Evolutionary conservation across 1,140 invertebrate species (phyloP).

Genomic region (Saccostrea echinata): DNA sequence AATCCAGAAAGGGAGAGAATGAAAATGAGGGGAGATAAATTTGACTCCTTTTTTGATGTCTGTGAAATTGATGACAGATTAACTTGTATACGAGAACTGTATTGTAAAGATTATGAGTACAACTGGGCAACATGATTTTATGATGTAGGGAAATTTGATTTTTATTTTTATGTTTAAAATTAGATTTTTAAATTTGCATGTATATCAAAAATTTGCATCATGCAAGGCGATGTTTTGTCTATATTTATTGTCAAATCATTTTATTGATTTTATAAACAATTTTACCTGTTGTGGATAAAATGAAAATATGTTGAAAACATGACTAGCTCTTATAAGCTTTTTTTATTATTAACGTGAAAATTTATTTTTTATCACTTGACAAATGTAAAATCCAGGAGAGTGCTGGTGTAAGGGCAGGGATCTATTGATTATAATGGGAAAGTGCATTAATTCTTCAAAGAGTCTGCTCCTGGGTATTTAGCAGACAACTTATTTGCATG

Average conservation of each 20-base stretch:
- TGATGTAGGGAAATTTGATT: background rate
- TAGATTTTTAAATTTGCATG: background rate
- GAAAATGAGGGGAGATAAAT: conserved; percentile 20
- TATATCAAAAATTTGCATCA: background rate
- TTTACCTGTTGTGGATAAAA: background rate
- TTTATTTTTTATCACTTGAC: no score
- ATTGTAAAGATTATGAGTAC: conserved; percentile 16
- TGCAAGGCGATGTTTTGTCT: background rate
- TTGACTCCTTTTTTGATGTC: conserved; percentile 42
- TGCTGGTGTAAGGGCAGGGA: no score
- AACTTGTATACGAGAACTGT: conserved; percentile 41
- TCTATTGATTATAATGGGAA: no score
- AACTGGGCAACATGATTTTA: conserved; percentile 32
- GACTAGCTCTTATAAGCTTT: no score
- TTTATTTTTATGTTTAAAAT: background rate
- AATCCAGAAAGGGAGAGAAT: conserved; percentile 35
- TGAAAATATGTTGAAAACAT: background rate
- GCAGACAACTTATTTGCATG: no score
- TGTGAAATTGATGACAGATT: conserved; percentile 8
- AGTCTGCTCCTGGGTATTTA: no score
- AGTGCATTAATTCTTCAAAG: no score
- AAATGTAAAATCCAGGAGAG: no score
- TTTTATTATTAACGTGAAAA: no score
- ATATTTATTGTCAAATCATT: background rate
- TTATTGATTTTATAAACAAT: background rate